A percentile compares a stretch with the other conserved stretches of the same genome.
Conservation (phyloP, 2,888 invertebrate species). For the Drosophila kokeensis region DNA sequence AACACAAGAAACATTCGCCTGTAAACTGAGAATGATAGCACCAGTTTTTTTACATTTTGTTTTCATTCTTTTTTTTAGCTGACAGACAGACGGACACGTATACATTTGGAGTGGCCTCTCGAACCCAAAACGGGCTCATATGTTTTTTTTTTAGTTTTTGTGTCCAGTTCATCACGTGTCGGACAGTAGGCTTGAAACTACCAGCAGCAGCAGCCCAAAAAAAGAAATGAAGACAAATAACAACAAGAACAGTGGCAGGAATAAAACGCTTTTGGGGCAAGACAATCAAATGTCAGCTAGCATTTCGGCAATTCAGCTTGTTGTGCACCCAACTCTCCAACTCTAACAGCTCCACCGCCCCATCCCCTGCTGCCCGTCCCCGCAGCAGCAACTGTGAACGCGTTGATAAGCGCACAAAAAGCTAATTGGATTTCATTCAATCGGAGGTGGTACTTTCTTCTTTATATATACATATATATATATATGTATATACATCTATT, state of each 20-base stretch:
- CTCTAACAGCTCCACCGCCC: background rate
- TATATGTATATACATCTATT: background rate
- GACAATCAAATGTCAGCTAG: slow-evolving; percentile 74
- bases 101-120: slow-evolving; percentile 52
- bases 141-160: slow-evolving; percentile 10
- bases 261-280: slow-evolving; percentile 45
- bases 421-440: slow-evolving; percentile 75
- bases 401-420: slow-evolving; percentile 69
- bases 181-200: slow-evolving; percentile 28
- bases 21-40: slow-evolving; percentile 64
- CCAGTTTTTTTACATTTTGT: slow-evolving; percentile 27
- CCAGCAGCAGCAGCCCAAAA: background rate
- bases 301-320: slow-evolving; percentile 60
- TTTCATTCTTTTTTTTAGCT: slow-evolving; percentile 12
- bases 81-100: slow-evolving; percentile 54
- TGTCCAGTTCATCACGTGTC: slow-evolving; percentile 68
- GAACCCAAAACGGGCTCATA: slow-evolving; percentile 23
- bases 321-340: slow-evolving; percentile 20
- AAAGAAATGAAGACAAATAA: slow-evolving; percentile 6
- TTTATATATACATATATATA: background rate
- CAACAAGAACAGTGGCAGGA: slow-evolving; percentile 22
- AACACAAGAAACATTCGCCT: slow-evolving; percentile 51
- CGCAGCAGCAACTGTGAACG: slow-evolving; percentile 45
- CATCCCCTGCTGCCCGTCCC: background rate
- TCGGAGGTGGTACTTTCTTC: slow-evolving; percentile 18